A percentile compares a stretch with the other conserved stretches of the same genome.
These are phyloP conservation scores for Muntiacus muntjak DNA, from an alignment of 2,113 vertebrate species.

Conservation along the genomic window DNA sequence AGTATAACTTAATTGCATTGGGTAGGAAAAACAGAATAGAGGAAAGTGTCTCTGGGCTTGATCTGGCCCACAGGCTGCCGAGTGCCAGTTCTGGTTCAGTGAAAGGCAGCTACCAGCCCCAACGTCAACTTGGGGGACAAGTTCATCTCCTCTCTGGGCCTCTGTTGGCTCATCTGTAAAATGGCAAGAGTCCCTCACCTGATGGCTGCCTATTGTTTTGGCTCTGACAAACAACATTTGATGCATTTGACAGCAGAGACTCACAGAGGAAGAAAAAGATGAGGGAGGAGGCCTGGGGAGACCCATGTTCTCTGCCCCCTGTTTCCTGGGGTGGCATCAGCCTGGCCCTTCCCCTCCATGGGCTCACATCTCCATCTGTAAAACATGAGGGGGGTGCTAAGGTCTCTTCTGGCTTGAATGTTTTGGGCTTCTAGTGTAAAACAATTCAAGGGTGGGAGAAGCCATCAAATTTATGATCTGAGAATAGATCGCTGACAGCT, in stretches of 20 bases:
- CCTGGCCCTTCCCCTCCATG: not conserved
- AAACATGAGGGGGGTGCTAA: not conserved
- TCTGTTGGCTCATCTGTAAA: not conserved
- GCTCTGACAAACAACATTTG: not conserved
- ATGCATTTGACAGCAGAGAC: not conserved
- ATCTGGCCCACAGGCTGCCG: not conserved
- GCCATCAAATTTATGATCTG: constrained; percentile 58
- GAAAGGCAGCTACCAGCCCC: not conserved
- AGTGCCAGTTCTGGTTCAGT: not conserved
- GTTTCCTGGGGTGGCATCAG: rapidly evolving
- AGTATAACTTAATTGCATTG: not conserved
- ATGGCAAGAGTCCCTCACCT: not conserved
- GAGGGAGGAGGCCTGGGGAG: too few relatives aligned
- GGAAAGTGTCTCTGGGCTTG: not conserved
- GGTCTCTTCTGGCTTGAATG: not conserved
- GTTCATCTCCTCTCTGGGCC: not conserved
- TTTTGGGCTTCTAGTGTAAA: not conserved
- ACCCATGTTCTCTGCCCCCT: rapidly evolving
- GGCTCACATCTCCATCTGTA: not conserved
- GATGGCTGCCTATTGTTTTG: not conserved
- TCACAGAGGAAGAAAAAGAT: not conserved
- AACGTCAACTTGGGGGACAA: not conserved
- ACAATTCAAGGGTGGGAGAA: constrained; percentile 45
- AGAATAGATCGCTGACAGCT: constrained; percentile 67
- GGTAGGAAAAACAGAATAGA: rapidly evolving